Base-by-base conservation (phyloP, 2,113 vertebrate genomes). In the Notiomystis cincta region DNA sequence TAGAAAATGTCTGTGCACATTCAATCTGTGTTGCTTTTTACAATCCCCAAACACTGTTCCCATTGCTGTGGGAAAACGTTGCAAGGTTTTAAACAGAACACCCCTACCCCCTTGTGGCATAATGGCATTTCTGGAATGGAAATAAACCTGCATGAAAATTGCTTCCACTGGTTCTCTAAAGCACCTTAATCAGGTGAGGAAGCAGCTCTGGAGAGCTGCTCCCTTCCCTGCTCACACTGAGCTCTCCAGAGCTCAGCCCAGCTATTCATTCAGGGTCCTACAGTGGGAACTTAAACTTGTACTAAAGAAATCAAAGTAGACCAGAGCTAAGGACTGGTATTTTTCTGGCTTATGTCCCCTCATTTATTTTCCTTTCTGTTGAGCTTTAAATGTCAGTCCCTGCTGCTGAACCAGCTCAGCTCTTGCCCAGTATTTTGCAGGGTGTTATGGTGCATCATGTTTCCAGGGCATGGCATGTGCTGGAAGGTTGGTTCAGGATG, bases 101-200 rank as follows among this genome's bases (percentile, higher is more conserved):
- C 82, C 97, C 97, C 96, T 98, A 98, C 97, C 97, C 98, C 98
- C 97, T 98, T 98, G 98, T 98, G 98, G 97, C 85, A 96, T 78
- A 96, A 93, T 95, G 93, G 45, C 84, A 95, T 89, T 96, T 96
- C 44, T 91, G 87, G 97, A 96, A 89, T 61, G 82, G 93, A 94
- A 95, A 96, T 91, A 78, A 95, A 91, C 48, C 53, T 23, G 3
- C 86, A 66, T 60, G 44, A 87, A 66, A 96, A 82, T n/a, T 90
- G 17, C 37, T 95, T 73, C 70, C 50, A 58, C 42, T 80, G 85
- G 38, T 83, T 82, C 90, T 65, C 70, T 67, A 83, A 95, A 93
- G 13, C 19, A 92, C 73, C 82, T 94, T 81, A 85, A 90, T 61
- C 60, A 90, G 61, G 58, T 87, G 53, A 91, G 22, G 47, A 91